Base-by-base conservation (phyloP, 2,113 vertebrate genomes). In the Spea bombifrons region DNA sequence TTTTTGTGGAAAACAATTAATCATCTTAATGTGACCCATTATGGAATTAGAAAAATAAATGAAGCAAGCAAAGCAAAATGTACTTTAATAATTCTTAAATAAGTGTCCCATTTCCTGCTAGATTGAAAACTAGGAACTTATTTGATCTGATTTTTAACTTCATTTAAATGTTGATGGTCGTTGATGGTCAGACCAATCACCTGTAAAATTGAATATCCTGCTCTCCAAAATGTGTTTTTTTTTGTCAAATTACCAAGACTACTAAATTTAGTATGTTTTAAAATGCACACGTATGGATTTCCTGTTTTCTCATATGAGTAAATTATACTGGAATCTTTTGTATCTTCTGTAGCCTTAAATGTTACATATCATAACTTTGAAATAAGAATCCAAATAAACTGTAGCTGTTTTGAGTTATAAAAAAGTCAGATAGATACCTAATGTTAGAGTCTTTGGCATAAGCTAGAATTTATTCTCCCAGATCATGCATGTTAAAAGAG, bases 221-320 rank as follows among this genome's bases (percentile, higher is more conserved):
- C 70, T 57, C 64, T 71, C 73, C 65, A 73, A 73, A 79, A 79
- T n/a, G 50, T 67, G n/a, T 66, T 73, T 47, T 66, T 73, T 47
- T 79, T 79, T 79, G 69, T 50, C 70, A 79, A 79, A 79, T 78
- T 78, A 78, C 76, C 43, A 44, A 78, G 69, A 30, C 76, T 78
- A 44, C 67, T 30, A 78, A 45, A 57, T 71, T 77, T 70, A 70
- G 66, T 65, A 53, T 17, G 69, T 49, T 78, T 65, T 78, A 65
- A 52, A 68, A 78, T 71, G 71, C 66, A 52, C 61, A 57, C 55
- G 15, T 10, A 65, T 75, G 76, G 6, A 66, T 66, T 73, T 73
- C 64, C 76, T 73, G 63, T 66, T 79, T 73, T 55, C 43, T 52
- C 70, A 52, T 59, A 66, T 67, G 57, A 79, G 12, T 79, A 47